Base-by-base conservation (phyloP, 1,140 invertebrate species). In the Globodera rostochiensis region DNA sequence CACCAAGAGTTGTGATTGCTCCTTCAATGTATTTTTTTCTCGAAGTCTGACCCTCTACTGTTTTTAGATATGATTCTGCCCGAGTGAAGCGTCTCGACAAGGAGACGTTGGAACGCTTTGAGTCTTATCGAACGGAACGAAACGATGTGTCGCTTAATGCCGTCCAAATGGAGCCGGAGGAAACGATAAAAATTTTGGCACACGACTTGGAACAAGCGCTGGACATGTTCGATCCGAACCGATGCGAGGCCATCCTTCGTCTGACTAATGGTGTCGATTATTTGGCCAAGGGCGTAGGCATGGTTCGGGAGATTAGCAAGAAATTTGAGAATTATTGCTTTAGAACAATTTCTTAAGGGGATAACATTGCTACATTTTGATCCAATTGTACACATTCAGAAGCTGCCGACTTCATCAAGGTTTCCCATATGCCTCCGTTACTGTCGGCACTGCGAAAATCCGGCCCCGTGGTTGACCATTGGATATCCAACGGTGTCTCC, bases 71-170 rank as follows among this genome's bases (percentile, higher is more conserved):
- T 64, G 70, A 47, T 46, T 36, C 57, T 13, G 21, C 80, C 11
- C 19, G 46, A 80, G 21, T 75, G 46, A 57, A 49, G 21, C 25
- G 13, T 25, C 57, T 75, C 6, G 66, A 80, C 49, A 80, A 80
- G 25, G 79, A 73, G 21, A 0, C 21, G 9, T 21, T 80, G 21
- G 79, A 80, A 66, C 70, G 71, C 13, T 80, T 80, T 47, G 67
- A 80, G 64, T 19, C 45, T 13, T 80, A 80, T 80, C 45, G 79
- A 21, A 74, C 71, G 15, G 75, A 57, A 45, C 45, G 79, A 80
- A 80, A 70, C 46, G 79, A 80, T 60, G 79, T 80, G 25, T 80
- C 71, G 13, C 36, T 66, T n/a, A 80, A 80, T 79, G 71, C 79
- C 21, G 53, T 80, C 6, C 75, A 79, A 73, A 7, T 80, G n/a